Conservation (phyloP, 2,113 vertebrate genomes). For the Strigops habroptila region DNA sequence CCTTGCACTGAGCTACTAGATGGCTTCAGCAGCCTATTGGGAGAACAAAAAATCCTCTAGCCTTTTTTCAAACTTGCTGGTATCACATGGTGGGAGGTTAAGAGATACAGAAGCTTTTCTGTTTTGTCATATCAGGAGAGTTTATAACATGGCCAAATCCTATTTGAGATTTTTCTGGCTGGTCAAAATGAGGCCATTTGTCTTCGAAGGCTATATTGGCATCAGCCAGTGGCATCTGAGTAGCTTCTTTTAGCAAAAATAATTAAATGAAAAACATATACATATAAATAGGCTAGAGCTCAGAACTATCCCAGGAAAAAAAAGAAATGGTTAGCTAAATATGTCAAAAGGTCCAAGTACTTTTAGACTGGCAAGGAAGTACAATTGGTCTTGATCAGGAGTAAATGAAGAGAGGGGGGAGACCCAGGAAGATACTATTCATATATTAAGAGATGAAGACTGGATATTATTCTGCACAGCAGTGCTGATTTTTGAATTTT, state of each 20-base stretch:
- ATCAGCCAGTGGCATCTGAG: background rate
- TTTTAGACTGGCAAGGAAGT: background rate
- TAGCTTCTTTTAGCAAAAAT: background rate
- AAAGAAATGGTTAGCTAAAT: background rate
- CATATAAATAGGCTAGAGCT: background rate
- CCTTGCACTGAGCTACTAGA: background rate
- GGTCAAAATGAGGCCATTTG: background rate
- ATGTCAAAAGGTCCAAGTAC: background rate
- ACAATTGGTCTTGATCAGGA: background rate
- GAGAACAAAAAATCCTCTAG: background rate
- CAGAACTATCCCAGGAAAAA: background rate
- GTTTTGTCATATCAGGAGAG: background rate
- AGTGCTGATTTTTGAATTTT: background rate
- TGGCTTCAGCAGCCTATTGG: background rate
- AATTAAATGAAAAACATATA: background rate
- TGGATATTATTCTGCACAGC: background rate
- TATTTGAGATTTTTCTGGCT: background rate
- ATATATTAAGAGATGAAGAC: background rate
- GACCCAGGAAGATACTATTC: background rate
- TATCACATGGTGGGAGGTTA: background rate
- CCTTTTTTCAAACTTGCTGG: background rate
- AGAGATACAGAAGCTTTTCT: background rate
- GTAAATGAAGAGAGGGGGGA: background rate
- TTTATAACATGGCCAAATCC: background rate
- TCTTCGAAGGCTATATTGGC: background rate